These are phyloP conservation scores for Cheilosia soror DNA, from an alignment of 2,888 invertebrate genomes.

Conservation along the genomic window DNA sequence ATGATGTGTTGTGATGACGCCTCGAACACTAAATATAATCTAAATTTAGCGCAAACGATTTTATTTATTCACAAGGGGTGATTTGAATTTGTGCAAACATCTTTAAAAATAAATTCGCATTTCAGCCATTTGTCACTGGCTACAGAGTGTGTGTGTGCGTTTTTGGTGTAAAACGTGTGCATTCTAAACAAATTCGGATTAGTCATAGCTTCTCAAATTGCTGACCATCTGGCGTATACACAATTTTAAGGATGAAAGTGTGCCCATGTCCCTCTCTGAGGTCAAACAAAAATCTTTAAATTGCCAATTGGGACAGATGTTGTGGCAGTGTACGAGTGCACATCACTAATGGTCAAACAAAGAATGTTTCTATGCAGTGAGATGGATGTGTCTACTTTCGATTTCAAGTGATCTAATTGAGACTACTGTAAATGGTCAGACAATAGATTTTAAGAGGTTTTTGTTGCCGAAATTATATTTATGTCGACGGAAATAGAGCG, in stretches of 20 bases:
- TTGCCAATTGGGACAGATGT: constrained; percentile 60
- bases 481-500: constrained; percentile 19
- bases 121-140: constrained; percentile 30
- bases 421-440: constrained; percentile 51
- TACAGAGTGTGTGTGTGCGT: constrained; percentile 1
- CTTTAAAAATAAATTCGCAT: constrained; percentile 65
- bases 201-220: constrained; percentile 60
- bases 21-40: constrained; percentile 35
- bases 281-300: constrained; percentile 25
- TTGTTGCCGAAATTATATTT: constrained; percentile 19
- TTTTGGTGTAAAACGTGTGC: constrained; percentile 1
- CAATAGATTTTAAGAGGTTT: constrained; percentile 43
- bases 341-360: constrained; percentile 27
- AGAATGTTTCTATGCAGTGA: neutral
- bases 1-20: constrained; percentile 32
- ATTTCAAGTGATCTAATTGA: constrained; percentile 63
- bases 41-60: constrained; percentile 55
- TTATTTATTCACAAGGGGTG: constrained; percentile 39
- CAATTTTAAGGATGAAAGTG: constrained; percentile 44
- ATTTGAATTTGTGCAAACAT: constrained; percentile 46
- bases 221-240: constrained; percentile 61
- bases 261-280: constrained; percentile 22
- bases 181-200: constrained; percentile 50
- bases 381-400: constrained; percentile 24
- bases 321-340: constrained; percentile 55